Evolutionary conservation across 1,140 invertebrate genomes (phyloP).

Genomic region (Zaprionus davidi): DNA sequence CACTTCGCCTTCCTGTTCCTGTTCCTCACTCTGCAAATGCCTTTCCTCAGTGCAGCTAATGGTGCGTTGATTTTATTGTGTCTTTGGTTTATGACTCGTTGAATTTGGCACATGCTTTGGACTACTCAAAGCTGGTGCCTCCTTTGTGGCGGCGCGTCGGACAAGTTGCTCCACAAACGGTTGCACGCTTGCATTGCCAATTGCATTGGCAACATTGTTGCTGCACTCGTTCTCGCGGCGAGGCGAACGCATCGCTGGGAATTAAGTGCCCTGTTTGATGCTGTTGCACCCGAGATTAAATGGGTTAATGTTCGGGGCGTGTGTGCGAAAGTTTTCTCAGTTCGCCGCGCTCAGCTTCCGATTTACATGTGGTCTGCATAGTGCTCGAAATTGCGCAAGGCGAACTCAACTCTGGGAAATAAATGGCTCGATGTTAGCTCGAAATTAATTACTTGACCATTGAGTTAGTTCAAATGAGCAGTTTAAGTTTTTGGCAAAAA

Average conservation of each 20-base stretch:
- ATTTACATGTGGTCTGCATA: constrained; percentile 10
- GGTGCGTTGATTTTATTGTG: constrained; percentile 70
- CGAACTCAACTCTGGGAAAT: constrained; percentile 4
- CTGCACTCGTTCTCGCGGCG: constrained; percentile 3
- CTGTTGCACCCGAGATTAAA: constrained; percentile 53
- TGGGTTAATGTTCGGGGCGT: constrained; percentile 73
- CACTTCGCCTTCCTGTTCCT: not conserved
- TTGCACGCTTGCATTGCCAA: constrained; percentile 14
- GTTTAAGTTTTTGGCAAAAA: not conserved
- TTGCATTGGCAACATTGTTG: constrained; percentile 50
- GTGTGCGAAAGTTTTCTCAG: constrained; percentile 12
- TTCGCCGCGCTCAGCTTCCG: constrained; percentile 6
- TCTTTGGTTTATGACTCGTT: constrained; percentile 76
- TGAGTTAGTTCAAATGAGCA: constrained; percentile 4
- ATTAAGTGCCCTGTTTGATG: constrained; percentile 64
- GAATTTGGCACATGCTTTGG: constrained; percentile 40
- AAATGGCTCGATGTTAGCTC: not conserved
- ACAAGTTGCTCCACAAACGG: constrained; percentile 21
- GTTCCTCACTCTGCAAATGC: not conserved
- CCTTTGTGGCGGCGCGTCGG: constrained; percentile 26
- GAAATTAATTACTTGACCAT: constrained; percentile 1
- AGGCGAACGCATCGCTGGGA: constrained; percentile 63
- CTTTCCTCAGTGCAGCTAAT: constrained; percentile 41
- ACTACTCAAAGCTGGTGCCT: constrained; percentile 36
- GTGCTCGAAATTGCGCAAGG: not conserved